Evolutionary conservation across 2,888 invertebrate genomes (phyloP), one percentile per base, ranked within the genome.

Genomic region (Agapostemon virescens): DNA sequence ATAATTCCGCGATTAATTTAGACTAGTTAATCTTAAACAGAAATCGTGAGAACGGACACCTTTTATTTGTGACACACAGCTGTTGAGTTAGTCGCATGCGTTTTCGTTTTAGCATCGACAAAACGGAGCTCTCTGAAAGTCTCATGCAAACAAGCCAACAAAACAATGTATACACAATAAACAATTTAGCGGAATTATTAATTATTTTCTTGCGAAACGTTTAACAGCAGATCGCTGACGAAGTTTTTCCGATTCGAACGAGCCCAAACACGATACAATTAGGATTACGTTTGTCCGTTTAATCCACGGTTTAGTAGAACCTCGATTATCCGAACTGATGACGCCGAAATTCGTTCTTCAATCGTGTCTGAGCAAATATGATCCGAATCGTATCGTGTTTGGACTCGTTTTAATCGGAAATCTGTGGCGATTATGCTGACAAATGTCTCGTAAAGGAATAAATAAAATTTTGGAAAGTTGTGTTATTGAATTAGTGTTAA

Each of bases 21-120:
- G 80, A 80, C 73, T 80, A 80, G 80, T 80, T 79, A 74, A 80
- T 79, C 80, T 80, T 80, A 66, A 80, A 80, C 80, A 80, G 74
- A 79, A 80, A 80, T 38, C 73, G 73, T 80, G 64, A 74, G 79
- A 73, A 69, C 40, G 45, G 42, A 79, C 73, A 79, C 80, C 80
- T 55, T 80, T 79, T 69, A 79, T 79, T 79, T 73, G 66, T 73
- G 69, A 79, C 80, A 73, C 45, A 73, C 73, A 79, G 69, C 33
- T 52, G 36, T 40, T 30, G 64, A 66, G 33, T n/a, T 1, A 49
- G 30, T 45, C 45, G 66, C 49, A 36, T 36, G 63, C 63, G 63
- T 9, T 33, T 36, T 63, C 33, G 63, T 36, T 20, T 61, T 61
- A 20, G 20, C 55, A 26, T 55, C 26, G 26, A 55, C 26, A 23